Conservation (phyloP, 92 coral and sea anemone genomes). For the Epizoanthus fatuus region DNA sequence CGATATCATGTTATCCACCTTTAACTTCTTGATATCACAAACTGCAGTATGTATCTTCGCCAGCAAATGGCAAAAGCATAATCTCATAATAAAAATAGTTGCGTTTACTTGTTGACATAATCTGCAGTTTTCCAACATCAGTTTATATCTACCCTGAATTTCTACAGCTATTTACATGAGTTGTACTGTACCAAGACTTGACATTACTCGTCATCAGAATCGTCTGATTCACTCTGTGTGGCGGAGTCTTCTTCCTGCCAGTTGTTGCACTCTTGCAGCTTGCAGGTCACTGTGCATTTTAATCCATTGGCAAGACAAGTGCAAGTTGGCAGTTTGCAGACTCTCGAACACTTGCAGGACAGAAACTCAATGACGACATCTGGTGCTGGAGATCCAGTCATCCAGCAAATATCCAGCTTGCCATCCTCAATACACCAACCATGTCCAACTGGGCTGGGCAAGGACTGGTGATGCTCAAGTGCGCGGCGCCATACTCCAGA, state of each 20-base stretch:
- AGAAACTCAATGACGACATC: slow-evolving; percentile 56
- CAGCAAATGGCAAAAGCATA: slow-evolving; percentile 10
- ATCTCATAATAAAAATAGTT: no score
- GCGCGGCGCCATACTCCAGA: slow-evolving; percentile 61
- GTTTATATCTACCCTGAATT: slow-evolving; percentile 20
- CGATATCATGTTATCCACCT: slow-evolving; percentile 14
- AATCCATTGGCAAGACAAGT: slow-evolving; percentile 63
- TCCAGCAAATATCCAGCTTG: slow-evolving; percentile 59
- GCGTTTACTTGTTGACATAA: not conserved
- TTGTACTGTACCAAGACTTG: slow-evolving; percentile 22
- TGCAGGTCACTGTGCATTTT: slow-evolving; percentile 55
- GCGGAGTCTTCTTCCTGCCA: slow-evolving; percentile 48
- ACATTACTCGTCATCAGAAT: slow-evolving; percentile 32
- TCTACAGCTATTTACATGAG: slow-evolving; percentile 34
- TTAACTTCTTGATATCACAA: slow-evolving; percentile 23
- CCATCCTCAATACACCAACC: slow-evolving; percentile 66
- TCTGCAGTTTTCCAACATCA: slow-evolving; percentile 26
- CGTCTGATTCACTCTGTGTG: slow-evolving; percentile 38
- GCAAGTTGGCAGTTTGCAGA: slow-evolving; percentile 55
- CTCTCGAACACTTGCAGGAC: slow-evolving; percentile 50
- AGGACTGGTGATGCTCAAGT: slow-evolving; percentile 55
- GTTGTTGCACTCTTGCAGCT: slow-evolving; percentile 59
- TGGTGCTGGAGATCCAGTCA: slow-evolving; percentile 68
- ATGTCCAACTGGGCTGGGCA: slow-evolving; percentile 62
- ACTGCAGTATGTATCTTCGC: slow-evolving; percentile 17